Evolutionary conservation across 1,140 invertebrate genomes (phyloP).

Genomic region (Cecropterus lyciades): DNA sequence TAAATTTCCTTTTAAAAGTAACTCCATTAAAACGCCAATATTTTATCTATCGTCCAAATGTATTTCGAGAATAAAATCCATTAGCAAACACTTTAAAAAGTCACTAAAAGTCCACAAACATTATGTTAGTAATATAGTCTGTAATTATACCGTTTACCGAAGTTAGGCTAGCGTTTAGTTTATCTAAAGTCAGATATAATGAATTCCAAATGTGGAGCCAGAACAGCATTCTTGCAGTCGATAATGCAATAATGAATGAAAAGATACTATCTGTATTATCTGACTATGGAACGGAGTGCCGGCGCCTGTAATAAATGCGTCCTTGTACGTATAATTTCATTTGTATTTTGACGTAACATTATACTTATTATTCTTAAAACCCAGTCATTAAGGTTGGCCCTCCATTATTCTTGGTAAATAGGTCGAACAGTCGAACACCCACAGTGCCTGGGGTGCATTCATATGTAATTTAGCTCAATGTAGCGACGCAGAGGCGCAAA

Average conservation of each 20-base stretch:
- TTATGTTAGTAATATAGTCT: not conserved
- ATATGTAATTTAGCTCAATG: conserved; percentile 33
- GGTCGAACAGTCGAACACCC: conserved; percentile 31
- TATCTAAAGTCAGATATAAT: conserved; percentile 73
- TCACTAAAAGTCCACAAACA: not conserved
- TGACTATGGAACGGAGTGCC: conserved; percentile 33
- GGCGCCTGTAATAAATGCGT: conserved; percentile 26
- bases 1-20: not conserved
- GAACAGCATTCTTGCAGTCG: conserved; percentile 66
- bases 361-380: conserved; percentile 25
- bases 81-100: not conserved
- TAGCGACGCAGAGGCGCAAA: conserved; percentile 20
- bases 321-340: conserved; percentile 17
- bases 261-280: conserved; percentile 53
- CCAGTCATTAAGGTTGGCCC: conserved; percentile 31
- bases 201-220: conserved; percentile 69
- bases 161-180: conserved; percentile 27
- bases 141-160: not conserved
- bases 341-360: conserved; percentile 11
- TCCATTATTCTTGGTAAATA: conserved; percentile 32
- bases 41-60: not conserved
- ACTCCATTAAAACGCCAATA: too few species aligned
- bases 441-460: conserved; percentile 25
- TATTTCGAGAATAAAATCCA: conserved; percentile 3
- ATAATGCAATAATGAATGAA: conserved; percentile 58